Evolutionary conservation across 2,888 invertebrate genomes (phyloP).

Genomic region (Helicoverpa assulta): DNA sequence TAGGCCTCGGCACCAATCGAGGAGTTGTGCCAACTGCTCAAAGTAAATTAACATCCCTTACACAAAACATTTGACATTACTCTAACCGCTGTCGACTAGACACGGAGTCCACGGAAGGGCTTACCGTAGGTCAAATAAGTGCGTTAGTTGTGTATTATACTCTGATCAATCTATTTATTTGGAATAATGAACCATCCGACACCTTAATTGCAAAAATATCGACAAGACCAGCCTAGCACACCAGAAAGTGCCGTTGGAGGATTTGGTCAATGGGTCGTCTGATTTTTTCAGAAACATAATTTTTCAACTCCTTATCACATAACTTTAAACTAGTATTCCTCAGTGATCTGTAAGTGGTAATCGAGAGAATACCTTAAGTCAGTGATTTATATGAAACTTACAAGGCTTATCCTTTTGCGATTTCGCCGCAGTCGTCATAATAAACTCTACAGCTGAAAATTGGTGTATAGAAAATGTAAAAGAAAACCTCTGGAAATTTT

Average conservation of each 20-base stretch:
- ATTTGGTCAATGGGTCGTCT: not conserved
- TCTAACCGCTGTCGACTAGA: not conserved
- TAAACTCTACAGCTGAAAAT: conserved; percentile 58
- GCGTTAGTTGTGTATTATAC: too few relatives aligned
- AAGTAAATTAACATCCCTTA: not conserved
- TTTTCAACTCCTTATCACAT: not conserved
- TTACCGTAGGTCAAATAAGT: too few relatives aligned
- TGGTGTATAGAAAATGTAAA: conserved; percentile 62
- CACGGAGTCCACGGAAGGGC: not conserved
- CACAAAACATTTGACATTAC: not conserved
- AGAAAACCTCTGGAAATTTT: conserved; percentile 75
- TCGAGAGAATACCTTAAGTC: conserved; percentile 5
- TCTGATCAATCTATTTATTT: too few relatives aligned
- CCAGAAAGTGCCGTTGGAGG: too few relatives aligned
- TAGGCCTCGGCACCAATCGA: conserved; percentile 79
- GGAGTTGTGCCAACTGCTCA: conserved; percentile 69
- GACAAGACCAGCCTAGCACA: too few relatives aligned
- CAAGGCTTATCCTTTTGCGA: conserved; percentile 80
- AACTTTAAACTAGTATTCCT: conserved; percentile 10
- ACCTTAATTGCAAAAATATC: too few relatives aligned
- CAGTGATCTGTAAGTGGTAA: conserved; percentile 9
- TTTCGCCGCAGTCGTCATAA: conserved; percentile 79
- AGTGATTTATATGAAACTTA: conserved; percentile 66
- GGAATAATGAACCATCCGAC: too few relatives aligned
- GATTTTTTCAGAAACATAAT: not conserved